These are phyloP conservation scores for Oscheius onirici DNA, from an alignment of 2,888 invertebrate genomes.

Conservation along the genomic window DNA sequence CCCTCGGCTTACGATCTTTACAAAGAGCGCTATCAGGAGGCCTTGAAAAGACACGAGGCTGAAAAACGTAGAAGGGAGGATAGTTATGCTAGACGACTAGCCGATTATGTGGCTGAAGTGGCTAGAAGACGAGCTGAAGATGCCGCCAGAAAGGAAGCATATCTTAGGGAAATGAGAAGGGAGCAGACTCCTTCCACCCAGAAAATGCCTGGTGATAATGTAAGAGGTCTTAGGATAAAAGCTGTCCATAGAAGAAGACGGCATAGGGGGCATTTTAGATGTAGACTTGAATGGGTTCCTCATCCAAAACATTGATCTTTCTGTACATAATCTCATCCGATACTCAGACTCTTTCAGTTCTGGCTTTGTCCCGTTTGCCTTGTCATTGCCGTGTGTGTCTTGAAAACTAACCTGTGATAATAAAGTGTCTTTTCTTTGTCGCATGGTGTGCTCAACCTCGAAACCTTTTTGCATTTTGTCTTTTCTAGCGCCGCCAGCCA, in stretches of 20 bases:
- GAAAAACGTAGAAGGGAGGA: slow-evolving; percentile 35
- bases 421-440: slow-evolving; percentile 7
- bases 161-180: slow-evolving; percentile 11
- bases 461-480: not conserved
- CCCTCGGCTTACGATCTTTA: slow-evolving; percentile 33
- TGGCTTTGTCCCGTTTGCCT: slow-evolving; percentile 33
- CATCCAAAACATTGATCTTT: not conserved
- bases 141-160: not conserved
- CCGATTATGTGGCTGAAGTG: slow-evolving; percentile 15
- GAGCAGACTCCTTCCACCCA: too few relatives aligned
- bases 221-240: slow-evolving; percentile 16
- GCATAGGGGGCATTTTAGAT: slow-evolving; percentile 16
- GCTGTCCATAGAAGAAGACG: slow-evolving; percentile 15
- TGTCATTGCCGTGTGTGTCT: slow-evolving; percentile 20
- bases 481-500: slow-evolving; percentile 73
- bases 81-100: slow-evolving; percentile 2
- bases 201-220: slow-evolving; percentile 23
- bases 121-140: slow-evolving; percentile 6
- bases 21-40: slow-evolving; percentile 40
- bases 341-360: slow-evolving; percentile 1
- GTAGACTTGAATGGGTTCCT: slow-evolving; percentile 24
- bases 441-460: slow-evolving; percentile 9
- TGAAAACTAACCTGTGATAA: slow-evolving; percentile 23
- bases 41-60: slow-evolving; percentile 31
- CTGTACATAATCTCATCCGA: slow-evolving; percentile 16